A percentile compares a stretch with the other conserved stretches of the same genome.
Conservation (phyloP, 2,797 vertebrate species). For the Rallus crepitans region DNA sequence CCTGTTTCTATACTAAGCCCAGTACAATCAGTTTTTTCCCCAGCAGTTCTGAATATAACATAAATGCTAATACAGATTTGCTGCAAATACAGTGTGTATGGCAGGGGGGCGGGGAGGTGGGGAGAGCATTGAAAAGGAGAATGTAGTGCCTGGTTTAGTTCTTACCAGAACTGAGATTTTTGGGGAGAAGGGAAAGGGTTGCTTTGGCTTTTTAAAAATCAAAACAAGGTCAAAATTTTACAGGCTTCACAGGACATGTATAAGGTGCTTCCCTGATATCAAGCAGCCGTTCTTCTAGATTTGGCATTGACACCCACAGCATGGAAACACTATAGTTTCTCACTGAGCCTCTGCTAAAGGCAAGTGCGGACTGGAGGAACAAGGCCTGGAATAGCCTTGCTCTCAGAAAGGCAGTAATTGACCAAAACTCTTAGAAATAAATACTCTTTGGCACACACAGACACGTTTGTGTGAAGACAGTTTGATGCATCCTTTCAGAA, state of each 20-base stretch:
- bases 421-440: not conserved
- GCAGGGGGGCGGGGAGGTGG: too few species aligned
- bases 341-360: not conserved
- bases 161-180: not conserved
- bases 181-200: not conserved
- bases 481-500: not conserved
- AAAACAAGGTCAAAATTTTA: not conserved
- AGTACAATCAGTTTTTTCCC: not conserved
- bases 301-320: not conserved
- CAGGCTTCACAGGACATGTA: rapidly evolving
- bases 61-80: not conserved
- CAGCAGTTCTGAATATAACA: not conserved
- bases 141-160: not conserved
- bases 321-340: not conserved
- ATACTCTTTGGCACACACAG: not conserved
- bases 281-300: not conserved
- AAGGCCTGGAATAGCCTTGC: not conserved
- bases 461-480: not conserved
- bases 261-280: not conserved
- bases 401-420: not conserved
- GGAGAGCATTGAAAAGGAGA: not conserved
- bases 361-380: not conserved
- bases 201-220: not conserved
- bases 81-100: not conserved
- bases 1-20: not conserved